Base-by-base conservation (phyloP, 2,888 invertebrate species). In the Ecdyonurus torrentis region DNA sequence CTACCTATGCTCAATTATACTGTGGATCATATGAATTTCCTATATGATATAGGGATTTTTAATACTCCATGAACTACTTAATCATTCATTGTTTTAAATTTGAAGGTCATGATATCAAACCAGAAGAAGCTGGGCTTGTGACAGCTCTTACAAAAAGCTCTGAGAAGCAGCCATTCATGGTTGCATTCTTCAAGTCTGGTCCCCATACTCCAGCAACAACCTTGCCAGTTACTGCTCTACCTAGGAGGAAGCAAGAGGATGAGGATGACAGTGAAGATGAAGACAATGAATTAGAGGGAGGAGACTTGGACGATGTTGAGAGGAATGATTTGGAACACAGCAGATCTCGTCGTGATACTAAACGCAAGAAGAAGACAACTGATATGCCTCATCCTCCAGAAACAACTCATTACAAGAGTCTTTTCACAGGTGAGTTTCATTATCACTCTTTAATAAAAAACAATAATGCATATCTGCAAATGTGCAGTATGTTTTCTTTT, bases 121-220 rank as follows among this genome's bases (percentile, higher is more conserved):
- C 92, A 1, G 89, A 91, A 72, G 89, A 91, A 69, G 84, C 92
- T 63, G 94, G 94, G 0, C 74, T 94, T 50, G 83, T 91, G 20
- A 88, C 89, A 67, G 80, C 84, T 2, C 83, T 84, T 66, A 87
- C 86, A 5, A 55, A 70, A 66, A 69, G 22, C 88, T 55, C 55
- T 22, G 55, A 91, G 67, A 87, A 86, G 69, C 91, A 93, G 72
- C 92, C 95, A 0, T 96, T 96, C 74, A 82, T 96, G 81, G 93
- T 94, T 10, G 92, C 90, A 0, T 96, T 91, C 74, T 84, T 91
- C 72, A 87, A 87, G 72, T 86, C 81, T 20, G 55, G 22, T 7
- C 22, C 22, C 3, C 23, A 23, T 23, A 5, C 24, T 7, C 20
- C 59, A 15, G 24, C 5, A 59, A 23, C 24, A 15, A 15, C 25